phyloP scores from a whole-genome alignment of 2,113 vertebrate genomes.

The Cephalophus harveyi region DNA sequence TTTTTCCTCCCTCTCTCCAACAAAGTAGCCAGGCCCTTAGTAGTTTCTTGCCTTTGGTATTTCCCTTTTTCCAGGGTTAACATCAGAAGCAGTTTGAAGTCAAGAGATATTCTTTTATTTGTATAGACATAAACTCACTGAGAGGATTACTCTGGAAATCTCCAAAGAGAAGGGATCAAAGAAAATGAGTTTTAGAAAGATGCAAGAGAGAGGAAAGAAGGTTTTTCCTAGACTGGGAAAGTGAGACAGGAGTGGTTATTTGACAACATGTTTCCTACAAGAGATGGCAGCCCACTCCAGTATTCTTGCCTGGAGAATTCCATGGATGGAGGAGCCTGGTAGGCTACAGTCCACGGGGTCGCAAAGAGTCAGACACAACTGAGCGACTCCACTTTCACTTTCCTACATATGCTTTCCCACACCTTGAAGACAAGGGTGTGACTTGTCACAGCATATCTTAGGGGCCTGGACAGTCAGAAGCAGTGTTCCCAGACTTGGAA shows the following conservation, averaged over 20 bases:
- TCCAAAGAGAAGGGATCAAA: background rate
- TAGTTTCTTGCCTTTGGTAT: background rate
- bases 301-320: too few species aligned
- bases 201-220: background rate
- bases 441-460: background rate
- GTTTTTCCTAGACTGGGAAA: background rate
- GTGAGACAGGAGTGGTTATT: background rate
- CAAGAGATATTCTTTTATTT: background rate
- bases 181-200: background rate
- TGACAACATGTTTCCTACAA: background rate
- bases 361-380: too few species aligned
- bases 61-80: background rate
- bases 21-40: background rate
- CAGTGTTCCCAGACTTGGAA: background rate
- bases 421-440: background rate
- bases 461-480: background rate
- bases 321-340: too few species aligned
- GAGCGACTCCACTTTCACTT: too few species aligned
- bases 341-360: too few species aligned
- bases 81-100: background rate
- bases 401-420: background rate
- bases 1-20: background rate
- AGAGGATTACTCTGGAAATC: background rate
- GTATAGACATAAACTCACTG: background rate
- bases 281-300: background rate